phyloP scores from a whole-genome alignment of 1,140 invertebrate species.

The Cherax destructor region DNA sequence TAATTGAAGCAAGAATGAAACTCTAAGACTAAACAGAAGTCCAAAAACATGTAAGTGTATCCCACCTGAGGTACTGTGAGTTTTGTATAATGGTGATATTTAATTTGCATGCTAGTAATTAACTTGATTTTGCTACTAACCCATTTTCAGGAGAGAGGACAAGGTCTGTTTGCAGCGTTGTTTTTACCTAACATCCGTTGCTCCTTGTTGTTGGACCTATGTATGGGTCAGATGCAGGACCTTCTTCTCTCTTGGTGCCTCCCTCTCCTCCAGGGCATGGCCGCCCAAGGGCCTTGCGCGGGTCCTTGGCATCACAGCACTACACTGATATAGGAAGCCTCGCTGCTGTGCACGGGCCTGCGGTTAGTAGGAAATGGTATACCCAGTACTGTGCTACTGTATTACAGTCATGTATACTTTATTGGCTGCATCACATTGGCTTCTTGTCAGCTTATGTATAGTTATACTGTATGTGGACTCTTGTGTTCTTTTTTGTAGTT shows the following conservation, averaged over 20 bases:
- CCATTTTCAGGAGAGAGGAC: neutral
- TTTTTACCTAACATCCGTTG: neutral
- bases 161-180: neutral
- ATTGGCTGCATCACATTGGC: neutral
- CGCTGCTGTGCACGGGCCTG: constrained; percentile 9
- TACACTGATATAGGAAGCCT: constrained; percentile 22
- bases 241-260: constrained; percentile 27
- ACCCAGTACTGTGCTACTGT: neutral
- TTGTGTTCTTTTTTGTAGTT: neutral
- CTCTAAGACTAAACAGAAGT: too few species aligned
- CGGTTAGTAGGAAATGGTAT: constrained; percentile 25
- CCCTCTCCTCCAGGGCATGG: constrained; percentile 23
- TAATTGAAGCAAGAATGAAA: too few species aligned
- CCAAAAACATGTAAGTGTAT: too few species aligned
- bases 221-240: constrained; percentile 14
- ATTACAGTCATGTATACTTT: neutral
- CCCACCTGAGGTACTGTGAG: neutral
- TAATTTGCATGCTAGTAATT: neutral
- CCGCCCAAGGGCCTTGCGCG: constrained; percentile 2
- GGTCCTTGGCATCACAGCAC: neutral
- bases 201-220: constrained; percentile 15
- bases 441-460: neutral
- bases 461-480: neutral
- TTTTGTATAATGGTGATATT: neutral
- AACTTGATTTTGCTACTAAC: constrained; percentile 1